Conservation (phyloP, 2,797 vertebrate species). For the Phoeniculus purpureus region DNA sequence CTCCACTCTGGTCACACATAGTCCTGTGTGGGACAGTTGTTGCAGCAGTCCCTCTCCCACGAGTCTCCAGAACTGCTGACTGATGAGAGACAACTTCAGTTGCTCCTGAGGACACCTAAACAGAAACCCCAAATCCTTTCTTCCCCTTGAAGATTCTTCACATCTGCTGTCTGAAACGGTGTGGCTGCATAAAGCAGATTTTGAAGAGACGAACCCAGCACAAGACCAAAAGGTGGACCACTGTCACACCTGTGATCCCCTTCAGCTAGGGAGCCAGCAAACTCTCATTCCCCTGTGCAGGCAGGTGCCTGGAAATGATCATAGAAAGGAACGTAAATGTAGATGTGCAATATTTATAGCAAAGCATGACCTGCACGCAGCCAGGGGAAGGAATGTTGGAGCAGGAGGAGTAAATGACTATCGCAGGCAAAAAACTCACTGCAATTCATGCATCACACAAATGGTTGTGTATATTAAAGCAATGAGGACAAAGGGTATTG, state of each 20-base stretch:
- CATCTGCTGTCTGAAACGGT: not conserved
- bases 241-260: not conserved
- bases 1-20: not conserved
- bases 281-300: not conserved
- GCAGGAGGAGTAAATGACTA: constrained; percentile 57
- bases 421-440: constrained; percentile 48
- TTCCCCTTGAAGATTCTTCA: not conserved
- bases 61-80: not conserved
- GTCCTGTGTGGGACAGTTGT: not conserved
- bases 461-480: constrained; percentile 74
- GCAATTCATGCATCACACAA: constrained; percentile 74
- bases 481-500: constrained; percentile 74
- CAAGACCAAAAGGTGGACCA: not conserved
- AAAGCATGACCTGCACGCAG: not conserved
- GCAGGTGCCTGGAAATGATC: not conserved
- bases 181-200: not conserved
- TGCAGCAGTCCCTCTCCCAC: not conserved
- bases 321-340: constrained; percentile 41
- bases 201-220: not conserved
- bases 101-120: not conserved
- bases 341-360: constrained; percentile 40
- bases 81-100: not conserved
- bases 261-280: not conserved
- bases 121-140: not conserved
- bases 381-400: constrained; percentile 19